Base-by-base conservation (phyloP, 2,888 invertebrate species). In the Eulithis prunata region DNA sequence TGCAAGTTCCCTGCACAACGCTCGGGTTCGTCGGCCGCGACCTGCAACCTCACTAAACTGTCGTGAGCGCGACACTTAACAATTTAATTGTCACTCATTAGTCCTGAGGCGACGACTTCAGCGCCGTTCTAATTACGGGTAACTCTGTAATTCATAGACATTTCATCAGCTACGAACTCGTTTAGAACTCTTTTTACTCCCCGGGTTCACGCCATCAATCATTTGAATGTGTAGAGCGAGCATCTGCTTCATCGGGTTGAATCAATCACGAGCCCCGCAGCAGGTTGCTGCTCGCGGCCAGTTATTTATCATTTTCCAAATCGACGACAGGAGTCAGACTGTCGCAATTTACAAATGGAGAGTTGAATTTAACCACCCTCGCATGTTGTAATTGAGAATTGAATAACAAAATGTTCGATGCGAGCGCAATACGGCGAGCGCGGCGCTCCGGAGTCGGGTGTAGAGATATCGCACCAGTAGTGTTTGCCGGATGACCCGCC, bases 41-140 rank as follows among this genome's bases (percentile, higher is more conserved):
- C 84, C 86, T 85, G 84, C 84, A 86, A 88, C 88, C 87, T 89
- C 81, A 84, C 88, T 88, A 87, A 89, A 90, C 87, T 86, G 87
- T 87, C 85, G 84, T 81, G 84, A 86, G 81, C 84, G 82, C 84
- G 86, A 88, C 88, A 86, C 85, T 89, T 88, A 85, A 89, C 89
- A 87, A 90, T 91, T 88, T 90, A 90, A 91, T 91, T 90, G 88
- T 87, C 85, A 80, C 87, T 88, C 88, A 90, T 91, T 89, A 89
- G 87, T 87, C 82, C 83, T 86, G 77, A 87, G 85, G 86, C 88
- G 87, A 83, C 81, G 84, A 83, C 81, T 79, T 78, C 79, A 81
- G 82, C 81, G 80, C 78, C 77, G 81, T 85, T 86, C 87, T 86
- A 87, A 88, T 87, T 87, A 21, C 21, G 21, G 21, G 21, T 21